Evolutionary conservation across 2,888 invertebrate species (phyloP), one percentile per base, ranked within the genome.

Genomic region (Pyrocoelia pectoralis): DNA sequence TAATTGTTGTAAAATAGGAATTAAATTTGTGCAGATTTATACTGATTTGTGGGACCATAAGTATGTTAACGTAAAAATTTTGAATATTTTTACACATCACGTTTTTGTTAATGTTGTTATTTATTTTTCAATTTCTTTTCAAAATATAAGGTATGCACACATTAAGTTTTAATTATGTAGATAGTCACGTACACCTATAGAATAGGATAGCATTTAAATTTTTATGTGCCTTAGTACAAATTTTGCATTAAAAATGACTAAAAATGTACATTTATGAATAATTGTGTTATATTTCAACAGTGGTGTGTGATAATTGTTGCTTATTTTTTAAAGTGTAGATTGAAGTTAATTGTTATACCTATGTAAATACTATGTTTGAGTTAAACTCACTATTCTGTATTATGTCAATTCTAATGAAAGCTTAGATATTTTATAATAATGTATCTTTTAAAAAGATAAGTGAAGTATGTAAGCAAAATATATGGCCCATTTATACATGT

Each of bases 221-320:
- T 46, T 46, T 46, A 46, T 46, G 46, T 46, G 46, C 46, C 46
- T 46, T 46, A 46, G 46, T 46, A 46, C 46, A 46, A 46, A 46
- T 46, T 46, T 46, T 46, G 46, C 46, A 46, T 46, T 46, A 9
- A 17, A 46, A n/a, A 17, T 46, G 15, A 17, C 15, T 46, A 17
- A 46, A 46, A 46, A 46, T 46, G 46, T 46, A 46, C 33, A 17
- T 15, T 46, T 17, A 46, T 15, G 17, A 46, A 46, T 18, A 46
- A 15, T 46, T 46, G 46, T 18, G 46, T 46, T 46, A 46, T 18
- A 46, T 46, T 46, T 46, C 46, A 46, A 46, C 18, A 46, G 46
- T 46, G 46, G 46, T 18, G 46, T 46, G 46, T 46, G 46, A 46
- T 46, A 46, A 46, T 46, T 46, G 46, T 46, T 46, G 46, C 46